Evolutionary conservation across 2,888 invertebrate species (phyloP), one percentile per base, ranked within the genome.

Genomic region (Dascillus cervinus): DNA sequence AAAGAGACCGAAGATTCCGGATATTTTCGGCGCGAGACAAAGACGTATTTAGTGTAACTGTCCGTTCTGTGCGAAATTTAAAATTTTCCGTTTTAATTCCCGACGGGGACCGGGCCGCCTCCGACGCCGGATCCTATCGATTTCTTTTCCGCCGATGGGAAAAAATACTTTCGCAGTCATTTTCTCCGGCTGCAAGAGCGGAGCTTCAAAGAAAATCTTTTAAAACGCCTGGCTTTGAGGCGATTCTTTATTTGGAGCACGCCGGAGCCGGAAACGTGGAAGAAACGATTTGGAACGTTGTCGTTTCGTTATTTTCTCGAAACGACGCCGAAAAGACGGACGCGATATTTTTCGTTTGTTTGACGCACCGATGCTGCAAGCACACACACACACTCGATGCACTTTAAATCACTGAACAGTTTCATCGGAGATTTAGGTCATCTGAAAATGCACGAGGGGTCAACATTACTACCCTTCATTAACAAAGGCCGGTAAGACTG

Each of bases 61-160:
- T 43, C 43, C 43, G 41, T 40, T 45, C 42, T 45, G 46, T 45
- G 44, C 43, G 47, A 46, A 53, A 55, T 55, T 52, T 52, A 55
- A 47, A 51, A 53, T 52, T 49, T 46, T 46, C 43, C 46, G 40
- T 25, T 33, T 38, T 34, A 27, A 34, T 34, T 34, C 34, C 40
- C 37, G 37, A n/a, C n/a, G 10, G 11, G 22, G 11, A 22, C 22
- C 22, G 11, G 11, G 10, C 21, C 21, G 10, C 21, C 21, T 21
- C n/a, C n/a, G n/a, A n/a, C n/a, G n/a, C n/a, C n/a, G n/a, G n/a
- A n/a, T 31, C 34, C 32, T 37, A 40, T 40, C 32, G 40, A 40
- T 40, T 40, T 34, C 37, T 37, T 33, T 40, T n/a, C n/a, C n/a
- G n/a, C 11, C 24, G 13, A 12, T 9, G 24, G 4, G 13, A 17